These are phyloP conservation scores for Lemur catta DNA, from an alignment of 2,797 vertebrate genomes.

Conservation along the genomic window DNA sequence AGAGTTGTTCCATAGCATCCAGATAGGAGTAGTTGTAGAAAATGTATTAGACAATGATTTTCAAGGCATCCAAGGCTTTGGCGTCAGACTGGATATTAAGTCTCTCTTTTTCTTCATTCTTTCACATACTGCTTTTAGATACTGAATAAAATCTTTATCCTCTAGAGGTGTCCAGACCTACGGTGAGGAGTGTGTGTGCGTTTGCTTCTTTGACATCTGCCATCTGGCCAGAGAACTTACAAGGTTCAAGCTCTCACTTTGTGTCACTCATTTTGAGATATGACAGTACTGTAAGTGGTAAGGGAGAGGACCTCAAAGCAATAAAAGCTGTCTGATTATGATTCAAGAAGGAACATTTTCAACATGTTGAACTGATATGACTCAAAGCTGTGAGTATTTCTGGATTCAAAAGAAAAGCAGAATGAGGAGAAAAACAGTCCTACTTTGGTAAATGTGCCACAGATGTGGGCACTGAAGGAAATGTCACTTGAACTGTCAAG, in stretches of 20 bases:
- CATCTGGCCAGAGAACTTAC: background rate
- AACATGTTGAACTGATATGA: background rate
- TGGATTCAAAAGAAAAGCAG: background rate
- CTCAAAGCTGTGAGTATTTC: background rate
- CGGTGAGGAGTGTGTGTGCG: background rate
- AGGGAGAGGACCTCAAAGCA: background rate
- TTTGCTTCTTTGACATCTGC: too few relatives aligned
- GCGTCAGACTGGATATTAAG: background rate
- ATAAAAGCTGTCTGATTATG: background rate
- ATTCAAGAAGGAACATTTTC: slow-evolving; percentile 27
- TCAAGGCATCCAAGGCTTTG: background rate
- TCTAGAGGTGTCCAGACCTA: background rate
- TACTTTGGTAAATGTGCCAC: background rate
- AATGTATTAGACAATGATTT: background rate
- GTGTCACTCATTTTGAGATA: background rate
- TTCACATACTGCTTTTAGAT: background rate
- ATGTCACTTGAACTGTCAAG: slow-evolving; percentile 19
- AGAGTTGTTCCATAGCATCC: background rate
- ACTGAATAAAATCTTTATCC: background rate
- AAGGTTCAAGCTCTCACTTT: background rate
- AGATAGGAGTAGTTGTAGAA: background rate
- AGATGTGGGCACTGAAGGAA: background rate
- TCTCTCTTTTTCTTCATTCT: background rate
- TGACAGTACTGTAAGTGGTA: background rate
- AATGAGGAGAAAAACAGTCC: background rate